Evolutionary conservation across 1,140 invertebrate species (phyloP).

Genomic region (Drosophila grimshawi): DNA sequence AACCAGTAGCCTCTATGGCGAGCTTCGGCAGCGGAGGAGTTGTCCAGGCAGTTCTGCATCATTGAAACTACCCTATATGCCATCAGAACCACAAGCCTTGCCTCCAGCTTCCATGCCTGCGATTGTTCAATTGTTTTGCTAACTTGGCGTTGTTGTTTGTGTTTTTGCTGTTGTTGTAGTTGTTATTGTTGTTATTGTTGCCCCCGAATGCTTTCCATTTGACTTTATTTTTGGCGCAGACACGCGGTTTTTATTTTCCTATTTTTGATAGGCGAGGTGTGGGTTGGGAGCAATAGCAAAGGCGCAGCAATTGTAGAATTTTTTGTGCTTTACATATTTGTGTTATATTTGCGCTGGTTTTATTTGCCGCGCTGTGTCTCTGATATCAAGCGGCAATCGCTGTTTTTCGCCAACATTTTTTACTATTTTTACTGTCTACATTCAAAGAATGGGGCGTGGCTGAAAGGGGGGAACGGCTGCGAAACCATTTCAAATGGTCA

Average conservation of each 20-base stretch:
- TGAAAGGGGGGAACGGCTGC: constrained; percentile 18
- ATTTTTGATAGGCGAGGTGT: constrained; percentile 15
- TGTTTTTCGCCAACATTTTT: constrained; percentile 56
- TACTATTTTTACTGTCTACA: constrained; percentile 77
- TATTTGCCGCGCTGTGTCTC: constrained; percentile 70
- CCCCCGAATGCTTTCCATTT: constrained; percentile 75
- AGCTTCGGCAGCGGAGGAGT: constrained; percentile 2
- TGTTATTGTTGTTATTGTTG: constrained; percentile 49
- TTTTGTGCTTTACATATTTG: constrained; percentile 77
- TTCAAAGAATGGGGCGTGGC: constrained; percentile 29
- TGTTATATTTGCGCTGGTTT: constrained; percentile 80
- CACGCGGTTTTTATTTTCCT: constrained; percentile 67
- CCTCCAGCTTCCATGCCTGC: constrained; percentile 68
- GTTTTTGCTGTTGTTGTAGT: constrained; percentile 42
- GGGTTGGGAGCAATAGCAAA: constrained; percentile 10
- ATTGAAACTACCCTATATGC: constrained; percentile 1
- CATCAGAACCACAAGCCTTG: constrained; percentile 41
- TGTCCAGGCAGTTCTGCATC: background rate
- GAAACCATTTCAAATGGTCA: constrained; percentile 77
- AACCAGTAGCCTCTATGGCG: constrained; percentile 1
- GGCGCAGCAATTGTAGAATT: constrained; percentile 78
- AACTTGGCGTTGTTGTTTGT: constrained; percentile 70
- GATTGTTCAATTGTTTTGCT: constrained; percentile 82
- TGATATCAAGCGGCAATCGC: constrained; percentile 77
- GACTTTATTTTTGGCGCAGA: constrained; percentile 82